These are phyloP conservation scores for Galemys pyrenaicus DNA, from an alignment of 2,113 vertebrate genomes.

Conservation along the genomic window DNA sequence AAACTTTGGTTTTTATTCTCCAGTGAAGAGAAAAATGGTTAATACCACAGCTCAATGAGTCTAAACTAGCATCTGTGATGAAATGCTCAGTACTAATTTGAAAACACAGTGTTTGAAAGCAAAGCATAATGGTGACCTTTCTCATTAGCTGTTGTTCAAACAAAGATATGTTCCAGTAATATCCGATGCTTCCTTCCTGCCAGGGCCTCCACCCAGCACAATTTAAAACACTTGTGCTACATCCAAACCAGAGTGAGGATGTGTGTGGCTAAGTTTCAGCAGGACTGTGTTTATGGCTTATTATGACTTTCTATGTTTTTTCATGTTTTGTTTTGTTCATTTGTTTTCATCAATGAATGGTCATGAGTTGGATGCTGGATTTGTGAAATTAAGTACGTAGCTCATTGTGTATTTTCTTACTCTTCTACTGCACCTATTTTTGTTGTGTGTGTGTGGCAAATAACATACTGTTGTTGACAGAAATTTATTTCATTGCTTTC, in stretches of 20 bases:
- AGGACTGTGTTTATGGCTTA: slow-evolving; percentile 53
- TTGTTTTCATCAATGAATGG: slow-evolving; percentile 34
- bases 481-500: not conserved
- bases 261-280: slow-evolving; percentile 1
- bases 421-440: not conserved
- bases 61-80: slow-evolving; percentile 57
- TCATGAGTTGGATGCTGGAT: not conserved
- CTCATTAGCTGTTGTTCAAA: slow-evolving; percentile 80
- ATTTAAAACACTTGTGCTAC: slow-evolving; percentile 76
- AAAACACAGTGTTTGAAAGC: slow-evolving; percentile 73
- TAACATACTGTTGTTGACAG: not conserved
- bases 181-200: slow-evolving; percentile 82
- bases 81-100: slow-evolving; percentile 64
- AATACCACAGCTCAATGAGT: not conserved
- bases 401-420: not conserved
- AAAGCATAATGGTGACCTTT: slow-evolving; percentile 80
- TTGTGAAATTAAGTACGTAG: not conserved
- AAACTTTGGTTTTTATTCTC: slow-evolving; percentile 25
- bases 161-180: slow-evolving; percentile 82
- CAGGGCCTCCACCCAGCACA: slow-evolving; percentile 69
- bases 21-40: not conserved
- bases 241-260: slow-evolving; percentile 56
- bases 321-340: not conserved
- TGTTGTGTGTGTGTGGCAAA: slow-evolving; percentile 22
- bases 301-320: slow-evolving; percentile 50